A percentile compares a stretch with the other conserved stretches of the same genome.
Evolutionary conservation across 2,113 vertebrate species (phyloP).

Genomic region (Xiphophorus couchianus): DNA sequence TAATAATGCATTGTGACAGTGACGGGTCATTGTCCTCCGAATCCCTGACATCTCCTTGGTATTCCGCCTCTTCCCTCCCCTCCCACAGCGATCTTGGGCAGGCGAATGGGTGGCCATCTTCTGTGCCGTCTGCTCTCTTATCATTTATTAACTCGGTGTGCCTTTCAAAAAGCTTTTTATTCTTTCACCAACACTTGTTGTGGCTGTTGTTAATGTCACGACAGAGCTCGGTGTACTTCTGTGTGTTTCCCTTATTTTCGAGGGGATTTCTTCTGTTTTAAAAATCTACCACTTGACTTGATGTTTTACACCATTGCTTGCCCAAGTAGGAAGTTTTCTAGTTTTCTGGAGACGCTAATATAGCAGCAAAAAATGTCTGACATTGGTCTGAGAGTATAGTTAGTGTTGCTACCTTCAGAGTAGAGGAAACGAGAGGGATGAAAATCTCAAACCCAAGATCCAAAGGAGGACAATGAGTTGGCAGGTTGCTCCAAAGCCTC

Average conservation of each 20-base stretch:
- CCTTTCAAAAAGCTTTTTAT: neutral
- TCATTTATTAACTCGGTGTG: constrained; percentile 22
- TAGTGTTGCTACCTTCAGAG: neutral
- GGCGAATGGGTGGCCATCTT: constrained; percentile 27
- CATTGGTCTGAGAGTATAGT: constrained; percentile 1
- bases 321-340: constrained; percentile 8
- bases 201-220: neutral
- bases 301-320: constrained; percentile 19
- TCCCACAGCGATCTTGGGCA: constrained; percentile 3
- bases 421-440: neutral
- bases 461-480: constrained; percentile 66
- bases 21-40: constrained; percentile 21
- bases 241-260: neutral
- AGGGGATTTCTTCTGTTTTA: constrained; percentile 16
- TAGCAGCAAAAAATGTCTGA: neutral
- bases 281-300: constrained; percentile 1
- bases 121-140: neutral
- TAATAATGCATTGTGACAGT: constrained; percentile 41
- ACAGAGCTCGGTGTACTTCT: too few relatives aligned
- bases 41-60: constrained; percentile 33
- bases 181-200: neutral
- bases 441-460: constrained; percentile 26
- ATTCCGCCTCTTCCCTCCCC: neutral
- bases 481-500: constrained; percentile 59
- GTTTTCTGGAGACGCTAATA: neutral